Base-by-base conservation (phyloP, 2,888 invertebrate genomes). In the Ashinkailepas kermadecensis region DNA sequence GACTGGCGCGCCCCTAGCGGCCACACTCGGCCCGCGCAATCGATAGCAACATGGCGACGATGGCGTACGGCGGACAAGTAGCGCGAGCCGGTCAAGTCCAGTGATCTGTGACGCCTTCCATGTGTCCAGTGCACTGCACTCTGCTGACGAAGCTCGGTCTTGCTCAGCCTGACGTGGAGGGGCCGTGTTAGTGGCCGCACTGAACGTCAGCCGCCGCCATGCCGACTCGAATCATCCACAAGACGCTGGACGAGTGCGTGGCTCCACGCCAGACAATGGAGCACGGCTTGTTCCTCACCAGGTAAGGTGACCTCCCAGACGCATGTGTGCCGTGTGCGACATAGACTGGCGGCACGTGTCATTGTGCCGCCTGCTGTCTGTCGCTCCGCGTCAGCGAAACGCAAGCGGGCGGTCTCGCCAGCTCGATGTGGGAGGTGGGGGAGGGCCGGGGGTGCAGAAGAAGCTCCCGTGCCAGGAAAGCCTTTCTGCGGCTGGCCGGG, bases 221-320 rank as follows among this genome's bases (percentile, higher is more conserved):
- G 74, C 74, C 74, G 54, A 74, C 74, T 56, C 74, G 74, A 15
- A 21, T 74, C 74, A 74, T 74, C 74, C 74, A 74, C 56, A 74
- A 74, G 74, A 74, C 74, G 54, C 56, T 74, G 74, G 74, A 74
- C 74, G 74, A 74, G 56, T 74, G 74, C 21, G 23, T 74, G 74
- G 74, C 74, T 8, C 74, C 74, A 56, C 74, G 74, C 56, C 74
- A 74, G 56, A 74, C 74, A 21, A 74, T 74, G 74, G 74, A 74
- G 74, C 74, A 74, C 56, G 74, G 74, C 74, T 56, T 74, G 54
- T 74, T 74, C 74, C 74, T 74, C 18, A 74, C 74, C 74, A 74
- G 74, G 74, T 74, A 10, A 18, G 70, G 11, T 6, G 59, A 39
- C 39, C 2, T 1, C 39, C 39, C 39, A 4, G 39, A 1, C 39